Base-by-base conservation (phyloP, 2,797 vertebrate genomes). In the Pipistrellus kuhlii region DNA sequence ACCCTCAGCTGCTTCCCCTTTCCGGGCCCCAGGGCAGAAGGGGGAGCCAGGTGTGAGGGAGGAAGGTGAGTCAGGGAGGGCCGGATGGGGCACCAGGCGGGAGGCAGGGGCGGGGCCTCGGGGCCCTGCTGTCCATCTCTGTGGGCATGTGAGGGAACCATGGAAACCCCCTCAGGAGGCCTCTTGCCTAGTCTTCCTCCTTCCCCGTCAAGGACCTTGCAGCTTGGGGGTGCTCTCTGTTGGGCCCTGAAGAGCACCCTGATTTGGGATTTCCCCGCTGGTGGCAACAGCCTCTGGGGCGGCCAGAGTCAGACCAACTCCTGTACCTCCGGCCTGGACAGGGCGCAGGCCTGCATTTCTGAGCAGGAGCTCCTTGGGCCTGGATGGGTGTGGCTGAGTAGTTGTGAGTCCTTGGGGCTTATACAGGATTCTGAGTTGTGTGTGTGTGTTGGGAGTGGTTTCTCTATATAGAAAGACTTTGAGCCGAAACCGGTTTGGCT, bases 51-150 rank as follows among this genome's bases (percentile, higher is more conserved):
- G 81, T 94, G 91, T 64, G n/a, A 1, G 9, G 32, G 35, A 94
- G 53, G 76, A 51, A 38, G 73, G 84, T 94, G 96, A 96, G 93
- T 96, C 96, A 96, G 77, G 72, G 97, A 98, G 97, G 95, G 98
- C 97, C 95, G 90, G 75, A 80, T 72, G 25, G 57, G 27, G 59
- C 20, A 30, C 81, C 1, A 14, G 77, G 27, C 51, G 38, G 68
- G 35, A 38, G 27, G 13, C 10, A 6, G 7, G 15, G 32, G 57
- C 13, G 21, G 48, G 38, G 23, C 4, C 8, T 87, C 41, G 17
- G 21, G 59, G 46, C 18, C 18, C n/a, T 55, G 68, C 44, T 8
- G 41, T 41, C 51, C 11, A 11, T 46, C 14, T 27, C 8, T 23
- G n/a, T 48, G 27, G 64, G 27, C 23, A 23, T 18, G 25, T 0